phyloP scores from a whole-genome alignment of 2,113 vertebrate species.

The Hystrix brachyura region DNA sequence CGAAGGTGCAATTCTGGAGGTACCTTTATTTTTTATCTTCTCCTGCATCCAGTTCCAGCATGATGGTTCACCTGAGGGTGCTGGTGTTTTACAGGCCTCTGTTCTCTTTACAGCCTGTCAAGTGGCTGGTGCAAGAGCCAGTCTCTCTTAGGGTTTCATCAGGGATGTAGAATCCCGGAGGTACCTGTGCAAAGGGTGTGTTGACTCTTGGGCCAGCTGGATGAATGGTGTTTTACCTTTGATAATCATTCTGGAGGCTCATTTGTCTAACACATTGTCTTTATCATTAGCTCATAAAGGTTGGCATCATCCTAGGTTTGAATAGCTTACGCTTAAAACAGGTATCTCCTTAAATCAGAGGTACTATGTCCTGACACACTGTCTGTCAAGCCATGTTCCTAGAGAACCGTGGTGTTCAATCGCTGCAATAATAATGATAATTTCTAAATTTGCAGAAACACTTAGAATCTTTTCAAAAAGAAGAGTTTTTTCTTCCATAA shows the following conservation, averaged over 20 bases:
- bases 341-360: background rate
- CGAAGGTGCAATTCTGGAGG: slow-evolving; percentile 97
- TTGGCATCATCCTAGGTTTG: background rate
- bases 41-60: slow-evolving; percentile 38
- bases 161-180: background rate
- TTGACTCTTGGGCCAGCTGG: background rate
- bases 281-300: background rate
- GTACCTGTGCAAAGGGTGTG: background rate
- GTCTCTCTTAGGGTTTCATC: background rate
- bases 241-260: background rate
- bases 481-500: background rate
- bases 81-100: slow-evolving; percentile 5
- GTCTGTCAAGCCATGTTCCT: background rate
- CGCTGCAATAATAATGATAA: background rate
- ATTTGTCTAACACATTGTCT: background rate
- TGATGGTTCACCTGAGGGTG: background rate
- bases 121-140: background rate
- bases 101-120: background rate
- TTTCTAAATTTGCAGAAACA: background rate
- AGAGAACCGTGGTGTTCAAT: background rate
- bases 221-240: background rate
- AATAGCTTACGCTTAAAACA: background rate
- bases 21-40: slow-evolving; percentile 76
- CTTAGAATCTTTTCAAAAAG: slow-evolving; percentile 43
- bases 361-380: background rate